phyloP scores from a whole-genome alignment of 1,140 invertebrate genomes.

The Hylaeus anthracinus region DNA sequence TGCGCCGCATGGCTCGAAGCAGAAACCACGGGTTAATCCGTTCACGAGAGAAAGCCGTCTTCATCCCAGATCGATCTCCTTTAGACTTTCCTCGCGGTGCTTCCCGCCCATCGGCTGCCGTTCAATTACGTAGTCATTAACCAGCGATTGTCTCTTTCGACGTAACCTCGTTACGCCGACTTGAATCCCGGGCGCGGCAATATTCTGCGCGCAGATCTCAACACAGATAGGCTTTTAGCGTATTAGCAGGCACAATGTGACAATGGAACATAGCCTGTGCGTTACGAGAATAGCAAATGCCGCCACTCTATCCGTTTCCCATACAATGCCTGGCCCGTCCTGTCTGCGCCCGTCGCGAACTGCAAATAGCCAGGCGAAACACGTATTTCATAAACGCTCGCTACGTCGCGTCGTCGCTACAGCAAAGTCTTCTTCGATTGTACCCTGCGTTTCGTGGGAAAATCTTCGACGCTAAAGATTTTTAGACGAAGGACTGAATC shows the following conservation, averaged over 20 bases:
- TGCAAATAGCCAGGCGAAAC: slow-evolving; percentile 69
- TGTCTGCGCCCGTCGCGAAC: slow-evolving; percentile 44
- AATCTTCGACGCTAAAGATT: not conserved
- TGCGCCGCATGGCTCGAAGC: not conserved
- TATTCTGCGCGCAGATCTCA: slow-evolving; percentile 77
- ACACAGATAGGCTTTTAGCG: slow-evolving; percentile 81
- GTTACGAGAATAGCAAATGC: slow-evolving; percentile 78
- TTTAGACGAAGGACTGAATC: too few species aligned
- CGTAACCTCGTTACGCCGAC: slow-evolving; percentile 78
- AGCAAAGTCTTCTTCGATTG: slow-evolving; percentile 12
- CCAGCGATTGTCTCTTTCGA: slow-evolving; percentile 77
- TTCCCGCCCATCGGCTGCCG: slow-evolving; percentile 50
- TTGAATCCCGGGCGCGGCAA: slow-evolving; percentile 76
- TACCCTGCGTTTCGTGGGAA: slow-evolving; percentile 34
- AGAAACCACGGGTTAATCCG: not conserved
- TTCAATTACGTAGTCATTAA: slow-evolving; percentile 79
- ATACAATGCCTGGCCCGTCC: slow-evolving; percentile 61
- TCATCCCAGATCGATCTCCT: slow-evolving; percentile 57
- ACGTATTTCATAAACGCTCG: slow-evolving; percentile 74
- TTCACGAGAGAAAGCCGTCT: not conserved
- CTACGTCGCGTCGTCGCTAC: slow-evolving; percentile 41
- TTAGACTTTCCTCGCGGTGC: not conserved
- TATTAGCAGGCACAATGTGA: slow-evolving; percentile 79
- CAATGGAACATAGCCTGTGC: slow-evolving; percentile 75
- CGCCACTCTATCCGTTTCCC: slow-evolving; percentile 77